Evolutionary conservation across 2,113 vertebrate species (phyloP).

Genomic region (Melanerpes formicivorus): DNA sequence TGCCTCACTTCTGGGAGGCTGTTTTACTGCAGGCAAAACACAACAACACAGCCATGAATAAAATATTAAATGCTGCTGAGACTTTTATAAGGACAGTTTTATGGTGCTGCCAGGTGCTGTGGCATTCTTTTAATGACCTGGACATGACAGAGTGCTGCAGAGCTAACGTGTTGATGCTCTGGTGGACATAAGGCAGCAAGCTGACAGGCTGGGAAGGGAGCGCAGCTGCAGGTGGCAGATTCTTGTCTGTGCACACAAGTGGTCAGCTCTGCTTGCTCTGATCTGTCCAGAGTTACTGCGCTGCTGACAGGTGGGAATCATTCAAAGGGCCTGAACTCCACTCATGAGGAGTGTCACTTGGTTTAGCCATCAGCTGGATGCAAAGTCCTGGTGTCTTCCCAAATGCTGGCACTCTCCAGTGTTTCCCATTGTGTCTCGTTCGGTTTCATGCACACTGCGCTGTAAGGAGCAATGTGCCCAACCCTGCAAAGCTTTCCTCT

Average conservation of each 20-base stretch:
- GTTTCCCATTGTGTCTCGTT: background rate
- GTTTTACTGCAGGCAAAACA: background rate
- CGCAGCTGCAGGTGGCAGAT: background rate
- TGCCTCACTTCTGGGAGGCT: background rate
- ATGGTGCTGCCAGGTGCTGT: background rate
- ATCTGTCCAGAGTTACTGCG: background rate
- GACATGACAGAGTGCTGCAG: background rate
- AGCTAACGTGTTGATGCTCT: background rate
- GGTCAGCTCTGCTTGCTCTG: background rate
- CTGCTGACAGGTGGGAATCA: background rate
- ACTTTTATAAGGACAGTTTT: slow-evolving; percentile 36
- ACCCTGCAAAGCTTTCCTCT: background rate
- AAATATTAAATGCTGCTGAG: slow-evolving; percentile 15
- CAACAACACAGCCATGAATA: slow-evolving; percentile 23
- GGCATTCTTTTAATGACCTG: slow-evolving; percentile 36
- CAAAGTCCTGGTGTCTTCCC: background rate
- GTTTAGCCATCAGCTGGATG: background rate
- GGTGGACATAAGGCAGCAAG: background rate
- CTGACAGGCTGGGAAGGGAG: background rate
- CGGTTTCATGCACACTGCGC: background rate
- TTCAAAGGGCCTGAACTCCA: background rate
- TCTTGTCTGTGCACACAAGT: background rate
- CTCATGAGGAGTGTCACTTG: background rate
- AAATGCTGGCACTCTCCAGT: background rate
- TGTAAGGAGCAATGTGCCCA: background rate